Evolutionary conservation across 2,113 vertebrate species (phyloP), one percentile per base, ranked within the genome.

Genomic region (Vanacampus margaritifer): DNA sequence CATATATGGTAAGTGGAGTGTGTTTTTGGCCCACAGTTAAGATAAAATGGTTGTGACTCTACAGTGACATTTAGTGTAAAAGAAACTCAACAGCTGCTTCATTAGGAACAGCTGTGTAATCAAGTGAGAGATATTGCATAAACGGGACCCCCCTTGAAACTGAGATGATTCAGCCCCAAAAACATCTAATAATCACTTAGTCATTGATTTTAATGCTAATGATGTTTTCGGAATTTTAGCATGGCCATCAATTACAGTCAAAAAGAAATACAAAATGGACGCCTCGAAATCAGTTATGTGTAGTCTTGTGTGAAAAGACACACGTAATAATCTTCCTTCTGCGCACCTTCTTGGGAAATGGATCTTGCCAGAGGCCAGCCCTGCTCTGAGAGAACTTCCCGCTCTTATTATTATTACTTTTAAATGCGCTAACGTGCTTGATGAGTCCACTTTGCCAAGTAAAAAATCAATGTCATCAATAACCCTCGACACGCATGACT

Each of bases 391-490:
- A 61, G 35, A 9, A 16, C 36, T 61, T 61, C 59, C 13, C 21
- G 12, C n/a, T 62, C 24, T 62, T 41, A 19, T n/a, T 17, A 39
- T 61, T 43, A 43, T 43, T 39, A 54, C 51, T 39, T 43, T 43
- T 26, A 23, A 59, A 61, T 39, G 58, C 23, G 36, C 2, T 26
- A 62, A 13, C 41, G 37, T 60, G 58, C 19, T 21, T 8, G n/a
- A n/a, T 16, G 24, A 41, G 59, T 14, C 24, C n/a, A 24, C 37
- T 61, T 43, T 43, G 37, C 13, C 37, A 24, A 26, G 13, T 24
- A 62, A 41, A n/a, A 61, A 43, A 61, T 24, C 36, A 62, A 24
- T 43, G 37, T 62, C n/a, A 60, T 37, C 19, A 60, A 60, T 37
- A 60, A n/a, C 19, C 19, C 2, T 3, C 7, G 9, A 13, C 10